Evolutionary conservation across 2,797 vertebrate genomes (phyloP).

Genomic region (Megaceryle alcyon): DNA sequence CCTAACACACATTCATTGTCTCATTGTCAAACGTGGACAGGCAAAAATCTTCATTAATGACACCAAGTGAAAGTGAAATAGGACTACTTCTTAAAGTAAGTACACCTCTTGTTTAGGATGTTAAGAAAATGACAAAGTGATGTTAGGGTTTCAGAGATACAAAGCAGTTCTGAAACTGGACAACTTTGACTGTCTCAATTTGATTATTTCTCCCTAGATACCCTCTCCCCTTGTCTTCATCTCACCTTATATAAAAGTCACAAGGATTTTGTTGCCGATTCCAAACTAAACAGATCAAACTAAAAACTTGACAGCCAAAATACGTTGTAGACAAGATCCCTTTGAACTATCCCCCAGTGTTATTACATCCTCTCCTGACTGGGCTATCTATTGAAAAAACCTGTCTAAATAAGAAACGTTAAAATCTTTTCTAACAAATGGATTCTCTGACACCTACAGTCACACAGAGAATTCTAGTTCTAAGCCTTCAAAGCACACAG

Average conservation of each 20-base stretch:
- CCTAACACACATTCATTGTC: neutral
- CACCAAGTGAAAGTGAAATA: neutral
- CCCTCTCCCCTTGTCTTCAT: neutral
- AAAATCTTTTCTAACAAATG: neutral
- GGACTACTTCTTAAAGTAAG: neutral
- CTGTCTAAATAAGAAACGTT: neutral
- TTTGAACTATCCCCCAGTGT: neutral
- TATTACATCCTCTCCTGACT: neutral
- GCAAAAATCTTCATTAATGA: neutral
- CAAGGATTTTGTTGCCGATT: neutral
- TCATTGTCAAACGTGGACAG: neutral
- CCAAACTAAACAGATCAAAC: neutral
- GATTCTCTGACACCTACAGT: neutral
- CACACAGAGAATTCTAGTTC: neutral
- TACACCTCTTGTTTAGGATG: neutral
- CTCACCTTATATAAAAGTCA: neutral
- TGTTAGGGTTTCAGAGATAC: neutral
- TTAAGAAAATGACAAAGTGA: neutral
- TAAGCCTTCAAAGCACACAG: neutral
- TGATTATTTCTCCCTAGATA: neutral
- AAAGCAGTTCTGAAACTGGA: neutral
- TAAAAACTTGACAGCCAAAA: neutral
- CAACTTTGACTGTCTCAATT: neutral
- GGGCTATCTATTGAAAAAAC: neutral
- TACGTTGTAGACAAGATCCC: neutral